Base-by-base conservation (phyloP, 53 echinoderm and acorn worm genomes). In the Temnopleurus reevesii region DNA sequence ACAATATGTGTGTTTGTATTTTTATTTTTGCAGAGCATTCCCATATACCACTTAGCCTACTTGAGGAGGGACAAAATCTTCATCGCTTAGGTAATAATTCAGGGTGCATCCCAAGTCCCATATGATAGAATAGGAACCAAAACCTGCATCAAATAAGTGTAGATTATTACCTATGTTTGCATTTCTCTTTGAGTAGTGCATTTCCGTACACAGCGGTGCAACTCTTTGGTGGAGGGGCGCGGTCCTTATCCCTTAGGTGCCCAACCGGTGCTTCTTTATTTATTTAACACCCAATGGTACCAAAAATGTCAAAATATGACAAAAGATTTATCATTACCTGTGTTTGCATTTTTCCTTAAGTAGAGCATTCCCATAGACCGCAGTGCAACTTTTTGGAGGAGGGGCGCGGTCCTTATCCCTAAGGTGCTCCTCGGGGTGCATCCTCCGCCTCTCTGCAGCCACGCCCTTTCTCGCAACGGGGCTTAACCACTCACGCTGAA, bases 321-420 rank as follows among this genome's bases (percentile, higher is more conserved):
- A n/a, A n/a, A n/a, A n/a, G n/a, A n/a, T 33, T 30, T 18, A 41
- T 41, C 3, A n/a, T 49, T 60, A 97, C 97, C 97, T 91, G 54
- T 95, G 95, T 77, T 92, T 92, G 55, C 93, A 93, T 53, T 95
- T 97, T 34, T 97, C 95, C 46, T 97, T 97, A 9, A 97, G 90
- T 12, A 95, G 86, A 46, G 97, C 95, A 77, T 92, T 97, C 23
- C 91, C 97, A 84, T 89, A 97, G 9, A 93, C 86, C 27, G 97
- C 95, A n/a, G 90, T 91, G 41, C 92, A 90, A 53, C 87, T 81
- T 13, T 92, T 84, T 27, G 51, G 23, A 4, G 53, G 81, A 46
- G 57, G 83, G 27, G 41, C 92, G 47, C 92, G 60, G 17, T 57
- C 45, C 26, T 17, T 89, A 51, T 88, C 87, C 18, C 94, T 46